Evolutionary conservation across 2,113 vertebrate species (phyloP).

Genomic region (Cacatua alba): DNA sequence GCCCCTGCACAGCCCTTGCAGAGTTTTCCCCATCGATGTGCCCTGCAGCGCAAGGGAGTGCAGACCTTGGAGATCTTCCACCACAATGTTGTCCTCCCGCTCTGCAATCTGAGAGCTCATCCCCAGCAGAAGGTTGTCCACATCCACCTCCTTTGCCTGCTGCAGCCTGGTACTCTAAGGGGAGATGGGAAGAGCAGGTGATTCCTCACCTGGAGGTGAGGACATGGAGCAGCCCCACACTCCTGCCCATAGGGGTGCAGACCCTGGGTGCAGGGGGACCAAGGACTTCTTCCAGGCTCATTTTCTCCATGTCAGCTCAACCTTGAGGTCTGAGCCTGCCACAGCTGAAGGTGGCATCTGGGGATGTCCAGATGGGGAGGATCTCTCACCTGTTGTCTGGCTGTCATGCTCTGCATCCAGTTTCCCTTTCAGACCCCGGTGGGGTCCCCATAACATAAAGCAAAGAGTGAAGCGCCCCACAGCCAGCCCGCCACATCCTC

Average conservation of each 20-base stretch:
- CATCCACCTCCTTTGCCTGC: conserved; percentile 73
- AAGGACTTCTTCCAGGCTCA: not conserved
- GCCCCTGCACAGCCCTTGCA: not conserved
- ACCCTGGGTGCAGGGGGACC: rapidly evolving
- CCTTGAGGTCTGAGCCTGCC: not conserved
- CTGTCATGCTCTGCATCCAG: not conserved
- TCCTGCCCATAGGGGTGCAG: not conserved
- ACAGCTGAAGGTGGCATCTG: not conserved
- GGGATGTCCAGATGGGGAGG: not conserved
- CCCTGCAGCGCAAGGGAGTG: not conserved
- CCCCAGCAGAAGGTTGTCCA: conserved; percentile 87
- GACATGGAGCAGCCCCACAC: not conserved
- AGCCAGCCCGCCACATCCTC: not conserved
- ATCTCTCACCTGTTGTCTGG: not conserved
- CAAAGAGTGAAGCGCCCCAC: not conserved
- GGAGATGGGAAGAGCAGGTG: not conserved
- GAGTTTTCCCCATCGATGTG: rapidly evolving
- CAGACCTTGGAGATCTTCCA: conserved; percentile 92
- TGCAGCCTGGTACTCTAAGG: conserved; percentile 75
- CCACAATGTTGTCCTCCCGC: conserved; percentile 85
- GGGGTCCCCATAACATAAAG: not conserved
- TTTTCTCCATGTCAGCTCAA: not conserved
- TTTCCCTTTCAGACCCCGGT: not conserved
- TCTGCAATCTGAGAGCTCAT: conserved; percentile 96
- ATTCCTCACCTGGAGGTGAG: not conserved